Evolutionary conservation across 2,888 invertebrate genomes (phyloP), one percentile per base, ranked within the genome.

Genomic region (Gisinianus flammeolus): DNA sequence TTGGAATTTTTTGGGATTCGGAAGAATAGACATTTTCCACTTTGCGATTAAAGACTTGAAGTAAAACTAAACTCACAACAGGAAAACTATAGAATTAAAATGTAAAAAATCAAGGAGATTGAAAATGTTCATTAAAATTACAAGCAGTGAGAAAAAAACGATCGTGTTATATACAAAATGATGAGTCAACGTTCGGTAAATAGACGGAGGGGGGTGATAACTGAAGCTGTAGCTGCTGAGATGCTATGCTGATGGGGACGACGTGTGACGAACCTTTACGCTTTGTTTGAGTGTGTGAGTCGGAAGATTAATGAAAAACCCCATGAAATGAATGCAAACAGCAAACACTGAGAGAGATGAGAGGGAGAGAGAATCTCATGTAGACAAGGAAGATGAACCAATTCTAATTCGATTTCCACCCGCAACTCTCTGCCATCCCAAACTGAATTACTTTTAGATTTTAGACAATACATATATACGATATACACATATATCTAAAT

Each of bases 381-480:
- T 22, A n/a, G 58, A 64, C 26, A 64, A 26, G 8, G 28, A 64
- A 28, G 64, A 64, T 26, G 26, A 44, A 24, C 35, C 69, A 69
- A 69, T 69, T 69, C 35, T 69, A 69, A 35, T 69, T 69, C 44
- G 44, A 69, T 69, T 69, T 44, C 44, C 69, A 44, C 69, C 69
- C 44, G 44, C 69, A 44, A 19, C 69, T 26, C 64, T 26, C 64
- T 16, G 28, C 64, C 24, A 22, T n/a, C 58, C 12, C 58, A 22
- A 19, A 44, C 12, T 44, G 44, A 44, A 44, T 44, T 44, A 44
- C 44, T 44, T 44, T 44, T 44, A n/a, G n/a, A n/a, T n/a, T n/a
- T n/a, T n/a, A n/a, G 58, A 58, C 58, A 58, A 58, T 58, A 24
- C 58, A n/a, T 12, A 58, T 58, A 58, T n/a, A n/a, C n/a, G n/a